A percentile compares a stretch with the other conserved stretches of the same genome.
phyloP scores from a whole-genome alignment of 2,113 vertebrate genomes.

The Balaeniceps rex region DNA sequence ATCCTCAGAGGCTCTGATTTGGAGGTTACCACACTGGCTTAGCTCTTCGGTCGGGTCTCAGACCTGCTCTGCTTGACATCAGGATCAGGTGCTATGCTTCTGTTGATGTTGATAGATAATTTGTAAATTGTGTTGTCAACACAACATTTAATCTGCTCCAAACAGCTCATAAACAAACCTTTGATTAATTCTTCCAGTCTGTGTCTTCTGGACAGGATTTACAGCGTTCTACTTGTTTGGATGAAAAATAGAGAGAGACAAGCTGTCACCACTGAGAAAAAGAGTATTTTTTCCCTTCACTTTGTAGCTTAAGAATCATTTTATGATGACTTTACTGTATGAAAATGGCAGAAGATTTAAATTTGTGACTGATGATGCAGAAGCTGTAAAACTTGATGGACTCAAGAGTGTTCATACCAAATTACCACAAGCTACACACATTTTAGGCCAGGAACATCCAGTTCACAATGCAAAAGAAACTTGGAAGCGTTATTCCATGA shows the following conservation, averaged over 20 bases:
- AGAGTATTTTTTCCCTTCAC: conserved; percentile 12
- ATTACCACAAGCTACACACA: neutral
- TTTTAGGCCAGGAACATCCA: neutral
- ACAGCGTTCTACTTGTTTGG: conserved; percentile 67
- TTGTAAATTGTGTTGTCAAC: conserved; percentile 74
- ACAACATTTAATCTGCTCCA: conserved; percentile 73
- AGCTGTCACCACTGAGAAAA: conserved; percentile 55
- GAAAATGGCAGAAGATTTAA: conserved; percentile 49
- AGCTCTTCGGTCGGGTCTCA: neutral
- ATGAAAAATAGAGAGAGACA: conserved; percentile 73
- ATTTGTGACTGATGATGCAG: conserved; percentile 10
- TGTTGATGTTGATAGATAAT: conserved; percentile 70
- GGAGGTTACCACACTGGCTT: neutral
- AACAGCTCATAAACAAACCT: conserved; percentile 75
- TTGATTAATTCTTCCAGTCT: conserved; percentile 76
- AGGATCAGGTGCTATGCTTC: conserved; percentile 1
- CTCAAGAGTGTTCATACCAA: neutral
- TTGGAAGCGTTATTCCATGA: neutral
- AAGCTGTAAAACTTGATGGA: conserved; percentile 8
- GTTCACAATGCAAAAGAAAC: conserved; percentile 1
- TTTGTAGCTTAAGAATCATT: conserved; percentile 30
- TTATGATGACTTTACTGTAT: conserved; percentile 42
- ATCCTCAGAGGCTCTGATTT: neutral
- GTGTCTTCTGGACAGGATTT: conserved; percentile 74
- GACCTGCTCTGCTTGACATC: neutral